Percentiles rank a stretch among this genome's conserved stretches.
Evolutionary conservation across 2,888 invertebrate species (phyloP).

Genomic region (Prionchulus punctatus): DNA sequence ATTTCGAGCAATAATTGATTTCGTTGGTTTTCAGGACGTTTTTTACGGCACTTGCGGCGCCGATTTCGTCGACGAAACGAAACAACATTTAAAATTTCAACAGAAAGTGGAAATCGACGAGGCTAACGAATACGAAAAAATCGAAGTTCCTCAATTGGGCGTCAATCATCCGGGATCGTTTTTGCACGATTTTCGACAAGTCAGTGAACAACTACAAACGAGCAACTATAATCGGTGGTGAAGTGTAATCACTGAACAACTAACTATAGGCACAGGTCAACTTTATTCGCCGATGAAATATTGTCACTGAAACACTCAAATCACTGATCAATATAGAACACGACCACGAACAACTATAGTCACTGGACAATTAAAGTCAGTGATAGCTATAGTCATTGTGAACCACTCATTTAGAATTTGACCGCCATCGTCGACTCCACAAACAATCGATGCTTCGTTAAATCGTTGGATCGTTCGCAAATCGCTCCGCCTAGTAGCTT

Average conservation of each 20-base stretch:
- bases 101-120: slow-evolving; percentile 26
- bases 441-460: slow-evolving; percentile 64
- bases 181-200: slow-evolving; percentile 73
- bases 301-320: no score
- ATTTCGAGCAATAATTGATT: neutral
- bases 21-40: neutral
- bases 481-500: slow-evolving; percentile 63
- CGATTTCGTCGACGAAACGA: neutral
- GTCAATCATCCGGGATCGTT: slow-evolving; percentile 66
- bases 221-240: no score
- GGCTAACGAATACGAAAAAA: slow-evolving; percentile 57
- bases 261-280: no score
- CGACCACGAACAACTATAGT: no score
- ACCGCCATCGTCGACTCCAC: slow-evolving; percentile 62
- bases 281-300: no score
- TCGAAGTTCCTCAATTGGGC: slow-evolving; percentile 66
- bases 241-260: no score
- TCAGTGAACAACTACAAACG: no score
- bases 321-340: no score
- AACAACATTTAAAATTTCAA: slow-evolving; percentile 14
- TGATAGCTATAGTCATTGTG: no score
- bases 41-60: slow-evolving; percentile 5
- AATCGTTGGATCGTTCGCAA: slow-evolving; percentile 61
- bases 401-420: slow-evolving; percentile 43
- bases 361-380: no score